Conservation (phyloP, 2,113 vertebrate species). For the Varanus komodoensis region DNA sequence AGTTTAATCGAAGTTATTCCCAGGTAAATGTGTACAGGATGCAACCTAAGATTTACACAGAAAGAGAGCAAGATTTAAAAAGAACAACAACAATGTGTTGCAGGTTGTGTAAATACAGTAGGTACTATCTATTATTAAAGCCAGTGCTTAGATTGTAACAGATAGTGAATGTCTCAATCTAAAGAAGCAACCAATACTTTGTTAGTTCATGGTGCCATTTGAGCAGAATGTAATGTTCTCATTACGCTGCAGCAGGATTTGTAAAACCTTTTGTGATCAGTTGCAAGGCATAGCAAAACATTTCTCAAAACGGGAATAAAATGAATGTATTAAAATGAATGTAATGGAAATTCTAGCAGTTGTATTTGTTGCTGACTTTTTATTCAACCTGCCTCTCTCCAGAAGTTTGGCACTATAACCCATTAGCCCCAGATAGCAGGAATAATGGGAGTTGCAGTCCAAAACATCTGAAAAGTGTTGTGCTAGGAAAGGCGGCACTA, state of each 20-base stretch:
- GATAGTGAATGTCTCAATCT: not conserved
- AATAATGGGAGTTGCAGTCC: too few species aligned
- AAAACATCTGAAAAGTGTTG: too few species aligned
- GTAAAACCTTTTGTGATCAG: not conserved
- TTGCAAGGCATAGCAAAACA: not conserved
- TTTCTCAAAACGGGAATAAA: not conserved
- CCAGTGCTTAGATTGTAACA: not conserved
- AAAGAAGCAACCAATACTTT: not conserved
- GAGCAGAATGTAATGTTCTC: not conserved
- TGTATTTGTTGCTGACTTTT: not conserved
- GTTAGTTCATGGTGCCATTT: not conserved
- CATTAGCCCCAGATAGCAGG: too few species aligned
- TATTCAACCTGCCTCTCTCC: not conserved
- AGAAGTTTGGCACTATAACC: too few species aligned
- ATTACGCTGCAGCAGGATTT: not conserved
- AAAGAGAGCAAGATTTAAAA: not conserved
- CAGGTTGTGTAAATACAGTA: not conserved
- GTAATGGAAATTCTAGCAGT: not conserved
- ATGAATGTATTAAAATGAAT: too few species aligned
- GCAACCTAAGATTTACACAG: accelerated
- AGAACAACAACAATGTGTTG: not conserved
- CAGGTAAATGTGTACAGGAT: too few species aligned
- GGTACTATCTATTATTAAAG: accelerated
- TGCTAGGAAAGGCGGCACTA: not conserved
- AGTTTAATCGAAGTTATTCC: too few species aligned